A percentile compares a stretch with the other conserved stretches of the same genome.
Conservation (phyloP, 2,888 invertebrate species). For the Cyaniris semiargus region DNA sequence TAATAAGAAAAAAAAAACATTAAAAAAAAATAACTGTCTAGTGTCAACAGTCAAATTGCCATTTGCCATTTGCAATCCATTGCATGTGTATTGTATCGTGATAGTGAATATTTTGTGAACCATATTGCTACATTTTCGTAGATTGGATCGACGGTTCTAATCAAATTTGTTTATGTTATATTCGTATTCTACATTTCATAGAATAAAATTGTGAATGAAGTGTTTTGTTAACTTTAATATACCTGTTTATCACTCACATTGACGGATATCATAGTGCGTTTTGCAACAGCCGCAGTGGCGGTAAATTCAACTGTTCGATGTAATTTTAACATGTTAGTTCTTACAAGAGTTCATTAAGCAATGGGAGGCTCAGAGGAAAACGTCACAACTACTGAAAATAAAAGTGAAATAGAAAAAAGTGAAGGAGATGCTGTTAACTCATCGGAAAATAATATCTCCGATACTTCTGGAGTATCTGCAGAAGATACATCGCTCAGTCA, state of each 20-base stretch:
- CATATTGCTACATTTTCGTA: constrained; percentile 47
- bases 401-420: constrained; percentile 51
- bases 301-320: constrained; percentile 69
- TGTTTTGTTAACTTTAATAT: constrained; percentile 60
- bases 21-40: constrained; percentile 42
- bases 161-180: constrained; percentile 14
- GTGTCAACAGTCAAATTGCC: constrained; percentile 65
- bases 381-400: constrained; percentile 53
- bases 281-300: constrained; percentile 74
- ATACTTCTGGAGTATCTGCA: constrained; percentile 55
- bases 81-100: constrained; percentile 52
- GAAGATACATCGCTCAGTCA: constrained; percentile 51
- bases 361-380: constrained; percentile 73
- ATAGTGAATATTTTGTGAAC: constrained; percentile 44
- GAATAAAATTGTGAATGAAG: background rate
- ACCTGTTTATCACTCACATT: constrained; percentile 74
- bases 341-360: constrained; percentile 47
- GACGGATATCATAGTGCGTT: constrained; percentile 78
- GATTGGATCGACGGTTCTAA: constrained; percentile 35
- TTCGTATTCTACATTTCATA: background rate
- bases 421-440: constrained; percentile 59
- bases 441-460: constrained; percentile 59
- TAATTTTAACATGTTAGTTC: constrained; percentile 57
- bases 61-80: constrained; percentile 51
- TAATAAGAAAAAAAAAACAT: too few relatives aligned